These are phyloP conservation scores for Nycticryphes semicollaris DNA, from an alignment of 2,113 vertebrate genomes.

Conservation along the genomic window DNA sequence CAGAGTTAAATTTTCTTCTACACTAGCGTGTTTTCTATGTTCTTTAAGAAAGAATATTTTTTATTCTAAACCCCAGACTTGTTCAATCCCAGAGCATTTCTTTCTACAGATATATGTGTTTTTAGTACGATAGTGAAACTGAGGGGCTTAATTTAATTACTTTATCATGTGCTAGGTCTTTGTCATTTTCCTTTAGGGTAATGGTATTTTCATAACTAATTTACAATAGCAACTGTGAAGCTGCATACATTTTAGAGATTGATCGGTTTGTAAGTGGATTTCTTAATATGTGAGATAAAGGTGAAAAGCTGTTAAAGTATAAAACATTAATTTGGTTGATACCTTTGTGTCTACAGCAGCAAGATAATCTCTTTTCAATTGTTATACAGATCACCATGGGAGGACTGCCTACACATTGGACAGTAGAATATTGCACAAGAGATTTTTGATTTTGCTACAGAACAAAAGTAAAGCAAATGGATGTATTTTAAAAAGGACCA, in stretches of 20 bases:
- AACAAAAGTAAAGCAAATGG: not conserved
- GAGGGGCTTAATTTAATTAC: not conserved
- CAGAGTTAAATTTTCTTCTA: not conserved
- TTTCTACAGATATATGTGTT: not conserved
- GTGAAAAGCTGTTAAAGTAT: not conserved
- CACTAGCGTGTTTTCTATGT: not conserved
- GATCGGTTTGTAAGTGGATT: not conserved
- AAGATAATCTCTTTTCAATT: not conserved
- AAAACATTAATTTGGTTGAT: not conserved
- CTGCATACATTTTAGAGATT: not conserved
- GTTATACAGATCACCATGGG: not conserved
- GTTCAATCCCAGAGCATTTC: not conserved
- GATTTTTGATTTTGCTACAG: not conserved
- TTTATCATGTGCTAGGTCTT: not conserved
- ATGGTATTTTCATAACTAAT: constrained; percentile 16
- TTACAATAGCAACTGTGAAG: not conserved
- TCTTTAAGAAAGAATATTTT: not conserved
- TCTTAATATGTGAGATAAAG: not conserved
- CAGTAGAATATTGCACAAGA: not conserved
- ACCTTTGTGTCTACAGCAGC: not conserved
- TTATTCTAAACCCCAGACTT: not conserved
- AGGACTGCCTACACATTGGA: not conserved
- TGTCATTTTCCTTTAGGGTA: constrained; percentile 1
- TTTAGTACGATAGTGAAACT: not conserved
- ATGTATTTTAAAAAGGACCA: not conserved